These are phyloP conservation scores for Aelia acuminata DNA, from an alignment of 2,888 invertebrate genomes.

Conservation along the genomic window DNA sequence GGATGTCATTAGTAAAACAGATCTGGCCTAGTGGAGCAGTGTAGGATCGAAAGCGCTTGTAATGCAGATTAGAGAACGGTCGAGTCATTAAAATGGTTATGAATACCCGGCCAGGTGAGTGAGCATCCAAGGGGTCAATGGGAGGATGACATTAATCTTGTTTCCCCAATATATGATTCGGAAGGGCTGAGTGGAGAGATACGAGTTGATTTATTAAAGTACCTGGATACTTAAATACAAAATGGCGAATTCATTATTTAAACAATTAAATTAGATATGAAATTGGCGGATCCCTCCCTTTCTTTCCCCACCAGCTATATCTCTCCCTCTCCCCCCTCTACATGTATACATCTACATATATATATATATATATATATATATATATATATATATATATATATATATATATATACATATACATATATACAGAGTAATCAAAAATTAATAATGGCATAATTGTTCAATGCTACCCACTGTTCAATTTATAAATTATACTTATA, in stretches of 20 bases:
- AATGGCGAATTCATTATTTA: neutral
- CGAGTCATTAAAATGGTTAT: constrained; percentile 3
- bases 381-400: too few species aligned
- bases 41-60: neutral
- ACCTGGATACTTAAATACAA: neutral
- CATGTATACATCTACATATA: too few species aligned
- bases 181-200: neutral
- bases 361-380: too few species aligned
- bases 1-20: neutral
- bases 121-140: neutral
- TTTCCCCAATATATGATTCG: neutral
- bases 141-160: constrained; percentile 16
- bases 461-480: too few species aligned
- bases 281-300: too few species aligned
- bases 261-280: neutral
- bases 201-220: neutral
- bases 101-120: constrained; percentile 21
- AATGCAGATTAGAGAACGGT: constrained; percentile 1
- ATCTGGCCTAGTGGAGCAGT: neutral
- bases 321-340: too few species aligned
- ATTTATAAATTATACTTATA: too few species aligned
- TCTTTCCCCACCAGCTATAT: too few species aligned
- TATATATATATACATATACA: too few species aligned
- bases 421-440: too few species aligned
- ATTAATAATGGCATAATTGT: too few species aligned